Conservation (phyloP, 2,888 invertebrate genomes). For the Salticus scenicus region DNA sequence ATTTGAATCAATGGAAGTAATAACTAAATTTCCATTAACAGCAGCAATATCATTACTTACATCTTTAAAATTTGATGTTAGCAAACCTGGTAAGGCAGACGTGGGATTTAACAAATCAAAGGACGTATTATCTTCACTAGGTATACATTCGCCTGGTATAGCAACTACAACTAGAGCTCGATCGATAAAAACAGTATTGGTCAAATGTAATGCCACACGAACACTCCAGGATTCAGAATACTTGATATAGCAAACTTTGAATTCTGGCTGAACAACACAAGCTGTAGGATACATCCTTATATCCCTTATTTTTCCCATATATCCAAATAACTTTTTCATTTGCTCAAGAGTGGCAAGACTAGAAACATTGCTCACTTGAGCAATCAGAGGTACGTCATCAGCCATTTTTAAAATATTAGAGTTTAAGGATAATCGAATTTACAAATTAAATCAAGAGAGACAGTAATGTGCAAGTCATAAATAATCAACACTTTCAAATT, state of each 20-base stretch:
- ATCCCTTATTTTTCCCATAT: conserved; percentile 62
- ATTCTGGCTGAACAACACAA: conserved; percentile 54
- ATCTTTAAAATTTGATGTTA: conserved; percentile 54
- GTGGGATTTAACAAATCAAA: conserved; percentile 52
- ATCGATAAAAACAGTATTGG: conserved; percentile 61
- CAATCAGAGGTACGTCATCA: conserved; percentile 58
- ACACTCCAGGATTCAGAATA: conserved; percentile 63
- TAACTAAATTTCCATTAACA: conserved; percentile 60
- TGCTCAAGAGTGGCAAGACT: conserved; percentile 58
- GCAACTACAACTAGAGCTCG: conserved; percentile 58
- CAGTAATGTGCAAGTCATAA: too few species aligned
- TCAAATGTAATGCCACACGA: conserved; percentile 55
- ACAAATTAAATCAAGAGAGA: too few species aligned
- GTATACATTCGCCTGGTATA: conserved; percentile 55
- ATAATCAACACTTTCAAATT: too few species aligned
- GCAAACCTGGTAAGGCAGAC: conserved; percentile 51
- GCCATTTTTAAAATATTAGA: conserved; percentile 36
- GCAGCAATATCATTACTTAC: conserved; percentile 63
- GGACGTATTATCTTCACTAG: conserved; percentile 56
- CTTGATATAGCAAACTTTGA: conserved; percentile 61
- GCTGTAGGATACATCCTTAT: conserved; percentile 57
- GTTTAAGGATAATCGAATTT: background rate
- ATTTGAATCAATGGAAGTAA: conserved; percentile 57
- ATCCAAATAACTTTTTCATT: conserved; percentile 64
- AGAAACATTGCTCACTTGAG: conserved; percentile 64